These are phyloP conservation scores for Hiodon alosoides DNA, from an alignment of 2,113 vertebrate species.

Conservation along the genomic window DNA sequence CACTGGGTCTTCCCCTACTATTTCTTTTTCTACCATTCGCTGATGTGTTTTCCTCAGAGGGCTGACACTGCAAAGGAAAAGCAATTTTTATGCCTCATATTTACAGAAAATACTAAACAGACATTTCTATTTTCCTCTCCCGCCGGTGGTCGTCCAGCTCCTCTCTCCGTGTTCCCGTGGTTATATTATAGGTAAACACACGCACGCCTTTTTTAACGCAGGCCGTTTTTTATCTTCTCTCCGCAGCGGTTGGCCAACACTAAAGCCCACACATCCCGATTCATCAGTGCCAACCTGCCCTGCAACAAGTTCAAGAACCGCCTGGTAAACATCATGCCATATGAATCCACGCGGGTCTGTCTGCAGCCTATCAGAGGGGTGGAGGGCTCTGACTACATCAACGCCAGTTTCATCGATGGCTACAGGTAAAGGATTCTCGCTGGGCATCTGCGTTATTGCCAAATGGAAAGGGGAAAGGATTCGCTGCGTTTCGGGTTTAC, in stretches of 20 bases:
- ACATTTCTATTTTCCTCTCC: slow-evolving; percentile 14
- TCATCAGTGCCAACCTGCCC: slow-evolving; percentile 97
- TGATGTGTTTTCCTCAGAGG: not conserved
- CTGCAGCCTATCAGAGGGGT: slow-evolving; percentile 96
- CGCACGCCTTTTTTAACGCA: slow-evolving; percentile 8
- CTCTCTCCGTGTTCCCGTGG: too few relatives aligned
- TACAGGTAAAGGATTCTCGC: slow-evolving; percentile 73
- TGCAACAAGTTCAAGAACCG: slow-evolving; percentile 99
- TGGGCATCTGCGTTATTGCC: not conserved
- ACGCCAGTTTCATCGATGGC: slow-evolving; percentile 97
- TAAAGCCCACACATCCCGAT: slow-evolving; percentile 95
- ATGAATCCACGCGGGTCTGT: slow-evolving; percentile 91
- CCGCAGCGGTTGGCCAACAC: slow-evolving; percentile 88
- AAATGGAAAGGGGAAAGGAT: not conserved
- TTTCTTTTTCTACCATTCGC: not conserved
- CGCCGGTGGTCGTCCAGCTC: too few relatives aligned
- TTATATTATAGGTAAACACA: too few relatives aligned
- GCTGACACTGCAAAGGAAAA: not conserved
- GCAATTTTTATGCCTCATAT: not conserved
- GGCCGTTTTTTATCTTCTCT: slow-evolving; percentile 17
- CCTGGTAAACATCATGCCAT: slow-evolving; percentile 99
- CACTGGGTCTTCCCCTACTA: not conserved
- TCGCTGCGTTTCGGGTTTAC: not conserved
- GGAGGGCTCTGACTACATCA: slow-evolving; percentile 96
- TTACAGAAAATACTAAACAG: not conserved